Conservation (phyloP, 2,113 vertebrate genomes). For the Castor canadensis region DNA sequence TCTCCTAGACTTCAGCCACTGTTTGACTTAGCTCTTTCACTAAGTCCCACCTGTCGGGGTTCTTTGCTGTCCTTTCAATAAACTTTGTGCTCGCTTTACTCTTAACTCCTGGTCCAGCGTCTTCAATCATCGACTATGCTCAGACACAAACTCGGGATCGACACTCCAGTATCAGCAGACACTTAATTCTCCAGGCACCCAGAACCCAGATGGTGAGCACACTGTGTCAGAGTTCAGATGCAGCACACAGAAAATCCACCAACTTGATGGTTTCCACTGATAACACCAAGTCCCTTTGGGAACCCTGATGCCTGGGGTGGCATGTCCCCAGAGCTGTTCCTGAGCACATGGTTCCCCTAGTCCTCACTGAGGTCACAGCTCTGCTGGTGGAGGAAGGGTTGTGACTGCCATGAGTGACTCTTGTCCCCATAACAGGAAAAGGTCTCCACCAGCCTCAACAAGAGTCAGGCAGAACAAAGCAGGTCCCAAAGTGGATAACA, state of each 20-base stretch:
- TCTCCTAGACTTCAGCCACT: no score
- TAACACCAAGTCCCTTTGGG: not conserved
- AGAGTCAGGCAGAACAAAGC: no score
- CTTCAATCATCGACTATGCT: no score
- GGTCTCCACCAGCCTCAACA: rapidly evolving
- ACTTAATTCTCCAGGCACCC: not conserved
- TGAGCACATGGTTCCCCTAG: not conserved
- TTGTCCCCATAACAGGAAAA: rapidly evolving
- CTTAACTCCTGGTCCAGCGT: no score
- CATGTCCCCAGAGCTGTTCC: not conserved
- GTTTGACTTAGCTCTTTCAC: no score
- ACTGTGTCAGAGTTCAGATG: no score
- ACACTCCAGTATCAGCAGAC: no score
- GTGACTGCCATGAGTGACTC: rapidly evolving
- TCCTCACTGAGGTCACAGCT: not conserved
- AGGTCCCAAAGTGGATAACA: no score
- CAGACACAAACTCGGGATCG: no score
- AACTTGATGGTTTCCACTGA: rapidly evolving
- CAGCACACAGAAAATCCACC: rapidly evolving
- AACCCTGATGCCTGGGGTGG: not conserved
- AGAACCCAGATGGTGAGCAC: rapidly evolving
- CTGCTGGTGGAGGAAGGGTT: not conserved
- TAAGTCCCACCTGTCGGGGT: no score
- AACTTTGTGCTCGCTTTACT: no score
- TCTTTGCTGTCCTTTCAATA: no score